phyloP scores from a whole-genome alignment of 2,797 vertebrate genomes.

The Champsocephalus esox region DNA sequence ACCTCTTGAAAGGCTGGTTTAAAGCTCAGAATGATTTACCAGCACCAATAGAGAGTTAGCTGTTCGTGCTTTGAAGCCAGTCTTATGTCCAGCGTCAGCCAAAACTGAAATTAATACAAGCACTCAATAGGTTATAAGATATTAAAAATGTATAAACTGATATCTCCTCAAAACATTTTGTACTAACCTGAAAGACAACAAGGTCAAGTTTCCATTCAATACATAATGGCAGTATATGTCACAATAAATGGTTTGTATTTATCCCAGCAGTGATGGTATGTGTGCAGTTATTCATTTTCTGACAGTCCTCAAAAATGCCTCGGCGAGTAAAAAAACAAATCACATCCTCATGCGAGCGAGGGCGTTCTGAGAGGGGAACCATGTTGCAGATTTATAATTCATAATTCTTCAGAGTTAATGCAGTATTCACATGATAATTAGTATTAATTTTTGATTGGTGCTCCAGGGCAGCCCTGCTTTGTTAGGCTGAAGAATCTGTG shows the following conservation, averaged over 20 bases:
- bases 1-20: slow-evolving; percentile 59
- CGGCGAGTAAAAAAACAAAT: slow-evolving; percentile 47
- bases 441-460: slow-evolving; percentile 86
- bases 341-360: slow-evolving; percentile 61
- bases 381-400: slow-evolving; percentile 86
- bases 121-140: slow-evolving; percentile 26
- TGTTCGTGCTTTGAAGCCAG: slow-evolving; percentile 53
- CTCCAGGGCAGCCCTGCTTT: slow-evolving; percentile 78
- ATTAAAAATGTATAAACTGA: slow-evolving; percentile 33
- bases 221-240: background rate
- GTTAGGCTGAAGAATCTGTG: slow-evolving; percentile 64
- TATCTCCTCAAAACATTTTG: slow-evolving; percentile 11
- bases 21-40: slow-evolving; percentile 76
- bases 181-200: background rate
- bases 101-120: slow-evolving; percentile 44
- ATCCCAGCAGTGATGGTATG: slow-evolving; percentile 20
- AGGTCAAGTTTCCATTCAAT: background rate
- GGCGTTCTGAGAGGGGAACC: slow-evolving; percentile 79
- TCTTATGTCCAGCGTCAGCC: slow-evolving; percentile 37
- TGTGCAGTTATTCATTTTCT: slow-evolving; percentile 41
- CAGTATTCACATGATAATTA: slow-evolving; percentile 87
- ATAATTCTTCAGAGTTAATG: slow-evolving; percentile 84
- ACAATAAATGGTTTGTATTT: background rate
- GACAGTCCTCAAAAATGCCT: slow-evolving; percentile 27
- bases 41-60: slow-evolving; percentile 65